Evolutionary conservation across 2,797 vertebrate species (phyloP).

Genomic region (Lutjanus campechanus): DNA sequence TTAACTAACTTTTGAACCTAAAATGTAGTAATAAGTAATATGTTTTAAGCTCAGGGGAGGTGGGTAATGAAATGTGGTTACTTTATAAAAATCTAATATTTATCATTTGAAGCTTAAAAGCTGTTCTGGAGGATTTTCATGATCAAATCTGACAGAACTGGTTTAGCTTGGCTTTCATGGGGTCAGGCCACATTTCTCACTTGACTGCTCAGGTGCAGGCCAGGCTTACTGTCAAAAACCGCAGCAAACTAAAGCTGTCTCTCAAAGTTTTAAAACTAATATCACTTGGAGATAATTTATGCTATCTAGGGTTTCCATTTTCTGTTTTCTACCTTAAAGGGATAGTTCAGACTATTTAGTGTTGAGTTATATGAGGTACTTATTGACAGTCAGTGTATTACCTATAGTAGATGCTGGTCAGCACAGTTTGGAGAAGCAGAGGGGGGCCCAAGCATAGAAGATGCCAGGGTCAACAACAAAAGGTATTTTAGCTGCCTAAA

Average conservation of each 20-base stretch:
- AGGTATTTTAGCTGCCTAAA: too few species aligned
- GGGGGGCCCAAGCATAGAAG: too few species aligned
- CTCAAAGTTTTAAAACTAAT: background rate
- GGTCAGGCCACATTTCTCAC: constrained; percentile 15
- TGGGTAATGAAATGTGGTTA: background rate
- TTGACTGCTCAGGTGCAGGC: constrained; percentile 19
- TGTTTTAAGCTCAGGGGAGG: background rate
- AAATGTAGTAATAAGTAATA: background rate
- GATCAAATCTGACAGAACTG: constrained; percentile 18
- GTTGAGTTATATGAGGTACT: too few species aligned
- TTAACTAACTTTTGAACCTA: background rate
- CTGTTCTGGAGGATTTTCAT: constrained; percentile 6
- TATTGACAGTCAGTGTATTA: too few species aligned
- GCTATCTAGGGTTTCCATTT: background rate
- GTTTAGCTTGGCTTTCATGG: background rate
- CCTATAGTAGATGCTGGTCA: too few species aligned
- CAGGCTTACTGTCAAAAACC: background rate
- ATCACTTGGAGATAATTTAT: background rate
- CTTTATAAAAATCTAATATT: background rate
- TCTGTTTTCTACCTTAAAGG: background rate
- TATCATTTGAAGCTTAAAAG: constrained; percentile 13
- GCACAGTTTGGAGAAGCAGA: too few species aligned
- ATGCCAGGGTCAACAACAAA: too few species aligned
- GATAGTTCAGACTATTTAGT: too few species aligned
- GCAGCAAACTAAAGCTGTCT: background rate